Evolutionary conservation across 2,797 vertebrate species (phyloP).

Genomic region (Falco biarmicus): DNA sequence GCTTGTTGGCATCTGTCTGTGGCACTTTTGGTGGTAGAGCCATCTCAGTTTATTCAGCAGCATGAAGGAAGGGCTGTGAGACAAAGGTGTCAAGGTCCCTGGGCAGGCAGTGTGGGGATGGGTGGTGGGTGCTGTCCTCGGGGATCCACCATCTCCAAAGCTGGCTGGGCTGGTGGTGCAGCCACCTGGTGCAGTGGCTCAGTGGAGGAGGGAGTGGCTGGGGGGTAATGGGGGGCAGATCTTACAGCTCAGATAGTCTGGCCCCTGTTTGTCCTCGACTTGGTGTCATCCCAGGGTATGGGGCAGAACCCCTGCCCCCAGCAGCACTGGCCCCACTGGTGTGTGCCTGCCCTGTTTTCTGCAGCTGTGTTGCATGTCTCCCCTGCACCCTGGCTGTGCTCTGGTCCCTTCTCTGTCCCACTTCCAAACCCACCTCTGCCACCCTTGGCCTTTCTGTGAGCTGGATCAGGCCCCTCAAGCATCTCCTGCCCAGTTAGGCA

Average conservation of each 20-base stretch:
- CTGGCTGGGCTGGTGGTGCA: not conserved
- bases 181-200: fast-evolving
- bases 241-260: not conserved
- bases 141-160: not conserved
- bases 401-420: not conserved
- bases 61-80: not conserved
- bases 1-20: conserved; percentile 36
- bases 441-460: not conserved
- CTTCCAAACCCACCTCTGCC: not conserved
- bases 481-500: not conserved
- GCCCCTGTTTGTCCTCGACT: fast-evolving
- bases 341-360: not conserved
- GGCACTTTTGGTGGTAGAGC: not conserved
- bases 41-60: not conserved
- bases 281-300: not conserved
- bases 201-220: not conserved
- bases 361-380: not conserved
- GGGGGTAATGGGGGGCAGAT: not conserved
- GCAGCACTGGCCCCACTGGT: fast-evolving
- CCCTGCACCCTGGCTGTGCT: not conserved
- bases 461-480: not conserved
- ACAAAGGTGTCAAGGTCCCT: not conserved
- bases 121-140: fast-evolving
- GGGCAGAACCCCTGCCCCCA: fast-evolving
- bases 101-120: fast-evolving